Percentiles rank a stretch among this genome's conserved stretches.
phyloP scores from a whole-genome alignment of 2,113 vertebrate species.

The Atherinomorus stipes region DNA sequence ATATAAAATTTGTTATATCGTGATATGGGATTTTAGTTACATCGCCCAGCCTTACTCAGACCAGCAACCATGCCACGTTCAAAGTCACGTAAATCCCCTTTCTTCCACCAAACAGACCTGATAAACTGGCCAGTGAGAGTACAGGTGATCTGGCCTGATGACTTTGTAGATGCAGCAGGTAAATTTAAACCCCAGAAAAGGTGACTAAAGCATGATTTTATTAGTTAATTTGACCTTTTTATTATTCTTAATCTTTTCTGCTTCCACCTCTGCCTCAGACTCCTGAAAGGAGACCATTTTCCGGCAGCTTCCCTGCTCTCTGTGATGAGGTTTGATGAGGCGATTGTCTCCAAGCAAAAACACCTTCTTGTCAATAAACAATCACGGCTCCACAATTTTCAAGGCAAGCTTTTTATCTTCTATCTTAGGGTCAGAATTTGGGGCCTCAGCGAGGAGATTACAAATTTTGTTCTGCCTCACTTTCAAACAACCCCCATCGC shows the following conservation, averaged over 20 bases:
- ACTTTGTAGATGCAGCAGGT: background rate
- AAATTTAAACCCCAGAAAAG: background rate
- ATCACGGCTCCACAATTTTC: conserved; percentile 50
- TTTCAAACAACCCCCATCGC: conserved; percentile 38
- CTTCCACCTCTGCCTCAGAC: background rate
- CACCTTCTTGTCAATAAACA: conserved; percentile 65
- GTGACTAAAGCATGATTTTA: background rate
- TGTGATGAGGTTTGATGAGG: conserved; percentile 19
- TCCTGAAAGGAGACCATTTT: conserved; percentile 17
- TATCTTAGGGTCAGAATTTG: background rate
- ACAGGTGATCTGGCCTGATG: background rate
- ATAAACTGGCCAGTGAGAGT: no score
- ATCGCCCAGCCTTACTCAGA: no score
- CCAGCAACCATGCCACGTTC: no score
- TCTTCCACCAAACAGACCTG: no score
- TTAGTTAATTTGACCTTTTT: background rate
- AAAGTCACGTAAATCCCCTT: no score
- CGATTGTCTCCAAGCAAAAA: conserved; percentile 31
- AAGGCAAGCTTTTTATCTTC: conserved; percentile 9
- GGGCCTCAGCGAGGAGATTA: conserved; percentile 27
- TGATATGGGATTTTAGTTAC: no score
- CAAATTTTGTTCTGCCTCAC: conserved; percentile 27
- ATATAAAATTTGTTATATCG: no score
- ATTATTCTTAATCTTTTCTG: background rate
- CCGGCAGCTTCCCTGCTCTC: background rate